Conservation (phyloP, 1,140 invertebrate genomes). For the Pseudomyrmex dendroicus region DNA sequence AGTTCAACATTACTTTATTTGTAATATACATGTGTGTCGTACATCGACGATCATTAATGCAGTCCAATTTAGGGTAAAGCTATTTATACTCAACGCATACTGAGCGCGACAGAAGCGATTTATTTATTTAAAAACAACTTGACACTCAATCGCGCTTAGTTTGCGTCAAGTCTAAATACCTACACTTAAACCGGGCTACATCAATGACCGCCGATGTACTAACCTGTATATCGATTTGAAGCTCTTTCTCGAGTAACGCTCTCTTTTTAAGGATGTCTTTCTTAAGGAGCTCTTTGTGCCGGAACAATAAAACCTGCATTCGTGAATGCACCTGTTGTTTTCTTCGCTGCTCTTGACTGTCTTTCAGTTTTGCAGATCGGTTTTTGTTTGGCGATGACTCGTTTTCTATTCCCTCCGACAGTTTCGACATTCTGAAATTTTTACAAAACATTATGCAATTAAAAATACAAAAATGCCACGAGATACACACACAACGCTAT, state of each 20-base stretch:
- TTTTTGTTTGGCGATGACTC: conserved; percentile 79
- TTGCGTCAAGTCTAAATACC: not conserved
- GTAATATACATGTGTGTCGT: too few relatives aligned
- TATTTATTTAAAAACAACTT: too few relatives aligned
- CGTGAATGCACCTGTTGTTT: conserved; percentile 86
- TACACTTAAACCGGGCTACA: not conserved
- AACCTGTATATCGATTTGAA: conserved; percentile 95
- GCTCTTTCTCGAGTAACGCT: conserved; percentile 94
- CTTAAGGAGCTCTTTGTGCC: conserved; percentile 96
- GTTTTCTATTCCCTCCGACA: conserved; percentile 72
- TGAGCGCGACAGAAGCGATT: too few relatives aligned
- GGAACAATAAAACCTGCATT: conserved; percentile 89
- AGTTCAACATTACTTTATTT: too few relatives aligned
- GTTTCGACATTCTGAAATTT: conserved; percentile 72
- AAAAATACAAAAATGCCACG: not conserved
- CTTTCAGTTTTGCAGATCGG: conserved; percentile 81
- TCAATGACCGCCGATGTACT: not conserved
- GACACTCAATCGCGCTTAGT: too few relatives aligned
- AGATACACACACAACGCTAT: too few relatives aligned
- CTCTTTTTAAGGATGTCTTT: conserved; percentile 97
- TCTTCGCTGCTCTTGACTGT: conserved; percentile 84
- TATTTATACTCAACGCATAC: too few relatives aligned
- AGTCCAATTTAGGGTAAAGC: too few relatives aligned
- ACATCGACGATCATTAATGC: too few relatives aligned
- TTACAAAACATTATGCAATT: not conserved